Evolutionary conservation across 2,113 vertebrate genomes (phyloP), one percentile per base, ranked within the genome.

Genomic region (Strix uralensis): DNA sequence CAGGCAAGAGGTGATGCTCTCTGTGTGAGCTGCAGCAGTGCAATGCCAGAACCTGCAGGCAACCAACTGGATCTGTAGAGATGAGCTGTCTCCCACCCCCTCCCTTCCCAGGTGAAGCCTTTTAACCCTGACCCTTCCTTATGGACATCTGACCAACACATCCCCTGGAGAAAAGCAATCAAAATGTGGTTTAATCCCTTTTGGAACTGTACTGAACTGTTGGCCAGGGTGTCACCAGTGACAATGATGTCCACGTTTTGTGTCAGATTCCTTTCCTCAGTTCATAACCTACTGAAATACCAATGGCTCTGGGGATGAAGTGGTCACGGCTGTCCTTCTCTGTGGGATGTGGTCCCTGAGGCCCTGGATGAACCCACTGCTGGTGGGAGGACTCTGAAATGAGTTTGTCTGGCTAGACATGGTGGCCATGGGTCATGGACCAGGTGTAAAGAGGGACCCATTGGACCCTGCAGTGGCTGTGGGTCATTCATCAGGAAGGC

Each of bases 241-340:
- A 14, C 11, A 27, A 38, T 30, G 11, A 62, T 77, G 73, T 36
- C 63, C 59, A 70, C 34, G 11, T 10, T 51, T 79, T 0, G 0
- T 15, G 14, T 87, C 23, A 58, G 65, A 34, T 42, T 72, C 23
- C n/a, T 44, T 29, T 62, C 22, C 14, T 46, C 0, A 0, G 12
- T 27, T 75, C 19, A 30, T 51, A 81, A 70, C 11, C 23, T 38
- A 5, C 26, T 19, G 46, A 85, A 70, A 34, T 9, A 30, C 21
- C 1, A 5, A n/a, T 3, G 5, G 49, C 36, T 69, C 57, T 69
- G 32, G 54, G 58, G 15, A 29, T 67, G 49, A 38, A 55, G 14
- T 4, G 17, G 79, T 80, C 4, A 0, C 49, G 51, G 30, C 69
- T 29, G 8, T n/a, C n/a, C 12, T 2, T 42, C 46, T 63, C 63